These are phyloP conservation scores for Bimastos eiseni DNA, from an alignment of 2,888 invertebrate genomes.

Conservation along the genomic window DNA sequence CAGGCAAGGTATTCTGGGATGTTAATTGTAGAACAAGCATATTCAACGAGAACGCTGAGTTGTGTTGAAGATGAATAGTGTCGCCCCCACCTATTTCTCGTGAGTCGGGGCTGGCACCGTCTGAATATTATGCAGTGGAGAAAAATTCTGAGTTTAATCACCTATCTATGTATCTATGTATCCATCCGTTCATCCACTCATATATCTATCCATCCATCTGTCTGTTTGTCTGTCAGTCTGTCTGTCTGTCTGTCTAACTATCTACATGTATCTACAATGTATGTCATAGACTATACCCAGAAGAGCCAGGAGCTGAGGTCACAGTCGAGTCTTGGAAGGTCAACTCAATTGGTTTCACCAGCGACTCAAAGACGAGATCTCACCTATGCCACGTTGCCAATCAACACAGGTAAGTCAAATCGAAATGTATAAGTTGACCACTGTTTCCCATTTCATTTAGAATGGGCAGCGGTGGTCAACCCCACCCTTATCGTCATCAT, in stretches of 20 bases:
- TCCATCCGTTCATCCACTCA: neutral
- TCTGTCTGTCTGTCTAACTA: neutral
- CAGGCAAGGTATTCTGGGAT: no score
- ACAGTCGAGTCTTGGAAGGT: constrained; percentile 9
- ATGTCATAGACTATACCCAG: neutral
- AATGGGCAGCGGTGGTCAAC: no score
- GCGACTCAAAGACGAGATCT: neutral
- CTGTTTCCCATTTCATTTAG: no score
- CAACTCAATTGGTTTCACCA: neutral
- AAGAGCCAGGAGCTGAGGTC: neutral
- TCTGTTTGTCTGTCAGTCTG: neutral
- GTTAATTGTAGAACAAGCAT: no score
- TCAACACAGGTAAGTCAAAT: neutral
- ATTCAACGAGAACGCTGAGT: neutral
- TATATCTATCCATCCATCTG: neutral
- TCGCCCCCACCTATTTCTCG: neutral
- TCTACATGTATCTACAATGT: neutral
- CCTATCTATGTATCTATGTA: neutral
- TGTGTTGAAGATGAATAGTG: neutral
- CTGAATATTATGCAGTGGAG: neutral
- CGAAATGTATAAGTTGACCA: no score
- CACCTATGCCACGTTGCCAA: neutral
- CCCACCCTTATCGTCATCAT: no score
- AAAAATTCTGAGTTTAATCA: neutral
- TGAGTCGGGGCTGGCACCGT: neutral